Percentiles rank a stretch among this genome's conserved stretches.
Conservation (phyloP, 1,140 invertebrate genomes). For the Hylyphantes graminicola region DNA sequence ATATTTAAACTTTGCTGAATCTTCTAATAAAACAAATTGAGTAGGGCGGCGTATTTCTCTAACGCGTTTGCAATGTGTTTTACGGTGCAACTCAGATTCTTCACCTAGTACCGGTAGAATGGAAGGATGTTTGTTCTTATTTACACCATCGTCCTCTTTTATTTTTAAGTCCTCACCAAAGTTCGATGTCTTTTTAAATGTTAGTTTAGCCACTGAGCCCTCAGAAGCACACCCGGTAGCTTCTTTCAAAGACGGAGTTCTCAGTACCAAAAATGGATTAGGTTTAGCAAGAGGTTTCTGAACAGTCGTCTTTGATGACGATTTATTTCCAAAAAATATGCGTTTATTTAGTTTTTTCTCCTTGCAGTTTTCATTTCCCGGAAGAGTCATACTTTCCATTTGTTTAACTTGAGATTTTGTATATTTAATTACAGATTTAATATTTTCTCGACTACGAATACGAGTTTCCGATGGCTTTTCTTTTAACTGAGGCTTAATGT, state of each 20-base stretch:
- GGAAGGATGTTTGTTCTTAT: constrained; percentile 69
- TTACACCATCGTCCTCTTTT: too few species aligned
- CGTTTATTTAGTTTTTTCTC: constrained; percentile 71
- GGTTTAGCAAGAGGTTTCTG: too few species aligned
- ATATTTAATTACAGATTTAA: constrained; percentile 57
- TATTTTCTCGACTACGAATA: constrained; percentile 56
- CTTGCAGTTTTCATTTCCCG: constrained; percentile 79
- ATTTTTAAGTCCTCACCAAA: constrained; percentile 12
- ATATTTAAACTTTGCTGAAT: constrained; percentile 86
- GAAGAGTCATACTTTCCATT: constrained; percentile 52
- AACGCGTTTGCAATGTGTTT: constrained; percentile 94
- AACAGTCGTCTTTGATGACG: too few species aligned
- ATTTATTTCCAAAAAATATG: too few species aligned
- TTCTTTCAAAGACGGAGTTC: constrained; percentile 48
- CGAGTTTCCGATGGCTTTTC: constrained; percentile 57
- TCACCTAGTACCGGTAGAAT: constrained; percentile 92
- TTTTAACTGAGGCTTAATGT: constrained; percentile 50
- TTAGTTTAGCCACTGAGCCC: constrained; percentile 37
- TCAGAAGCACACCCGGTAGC: constrained; percentile 20
- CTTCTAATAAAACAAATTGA: constrained; percentile 91
- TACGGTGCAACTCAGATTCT: constrained; percentile 95
- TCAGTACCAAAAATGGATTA: too few species aligned
- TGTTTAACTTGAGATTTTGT: constrained; percentile 56
- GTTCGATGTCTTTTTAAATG: constrained; percentile 52
- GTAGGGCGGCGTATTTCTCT: constrained; percentile 94